Base-by-base conservation (phyloP, 1,140 invertebrate species). In the Tenebrio molitor region DNA sequence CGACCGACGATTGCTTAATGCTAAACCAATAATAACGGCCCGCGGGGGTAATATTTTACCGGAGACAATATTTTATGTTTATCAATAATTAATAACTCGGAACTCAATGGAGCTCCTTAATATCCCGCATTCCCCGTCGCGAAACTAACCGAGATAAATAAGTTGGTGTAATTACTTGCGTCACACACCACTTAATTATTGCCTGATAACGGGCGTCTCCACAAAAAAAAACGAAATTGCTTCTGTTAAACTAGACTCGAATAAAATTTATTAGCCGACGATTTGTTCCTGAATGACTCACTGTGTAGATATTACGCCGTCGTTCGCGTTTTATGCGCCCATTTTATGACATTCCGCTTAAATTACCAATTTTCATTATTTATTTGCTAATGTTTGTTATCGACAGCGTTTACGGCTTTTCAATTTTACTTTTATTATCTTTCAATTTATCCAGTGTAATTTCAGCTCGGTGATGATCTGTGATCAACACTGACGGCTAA, bases 51-150 rank as follows among this genome's bases (percentile, higher is more conserved):
- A 58, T 58, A 29, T 25, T 58, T 58, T 29, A 58, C 23, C 10
- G 29, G 10, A 46, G 50, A 58, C 50, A 58, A 15, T 58, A 58
- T 58, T 58, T 58, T 58, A 58, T 58, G 12, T 21, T 58, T 58
- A 58, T 58, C 50, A 14, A 58, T 58, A 58, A 58, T 58, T 58
- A 58, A 29, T 25, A 58, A 58, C 7, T 12, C 19, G 23, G 50
- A 58, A 7, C 12, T 12, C 6, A 58, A 58, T 17, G 10, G 36
- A 7, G 50, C 19, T 50, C 44, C 50, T 58, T 12, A 29, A 58
- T 29, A 21, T n/a, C n/a, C 23, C 15, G 23, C 50, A 25, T 58
- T 25, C 50, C 15, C n/a, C 25, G 3, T 58, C n/a, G n/a, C 29
- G 23, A 17, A 58, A 58, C 29, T 58, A 58, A 29, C 8, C 6